Evolutionary conservation across 2,888 invertebrate genomes (phyloP).

Genomic region (Herminia tarsipennalis): DNA sequence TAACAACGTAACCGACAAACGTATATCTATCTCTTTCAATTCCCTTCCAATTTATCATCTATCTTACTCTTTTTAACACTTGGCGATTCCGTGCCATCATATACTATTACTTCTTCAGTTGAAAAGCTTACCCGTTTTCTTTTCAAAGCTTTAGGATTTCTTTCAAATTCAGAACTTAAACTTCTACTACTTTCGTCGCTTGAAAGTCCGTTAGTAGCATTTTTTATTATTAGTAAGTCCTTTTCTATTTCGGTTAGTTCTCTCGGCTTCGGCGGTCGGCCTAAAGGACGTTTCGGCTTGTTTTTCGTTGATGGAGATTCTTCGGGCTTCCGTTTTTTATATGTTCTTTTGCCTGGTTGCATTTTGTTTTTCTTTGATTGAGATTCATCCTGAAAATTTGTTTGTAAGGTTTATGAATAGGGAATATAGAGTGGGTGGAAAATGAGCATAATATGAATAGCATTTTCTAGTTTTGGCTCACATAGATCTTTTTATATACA

Average conservation of each 20-base stretch:
- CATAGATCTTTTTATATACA: too few species aligned
- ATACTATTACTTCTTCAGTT: constrained; percentile 48
- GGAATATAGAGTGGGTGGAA: too few species aligned
- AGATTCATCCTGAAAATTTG: constrained; percentile 62
- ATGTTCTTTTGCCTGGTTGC: constrained; percentile 54
- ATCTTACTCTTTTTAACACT: constrained; percentile 34
- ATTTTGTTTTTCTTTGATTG: constrained; percentile 67
- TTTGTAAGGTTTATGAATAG: not conserved
- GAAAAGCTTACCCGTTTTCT: constrained; percentile 61
- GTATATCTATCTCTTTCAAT: constrained; percentile 18
- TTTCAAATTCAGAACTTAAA: constrained; percentile 51
- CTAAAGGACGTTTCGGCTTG: constrained; percentile 59
- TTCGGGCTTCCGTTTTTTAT: constrained; percentile 69
- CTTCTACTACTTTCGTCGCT: constrained; percentile 65
- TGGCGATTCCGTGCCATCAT: constrained; percentile 31
- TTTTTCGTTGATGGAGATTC: constrained; percentile 61
- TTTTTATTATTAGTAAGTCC: constrained; percentile 74
- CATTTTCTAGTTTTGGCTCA: too few species aligned
- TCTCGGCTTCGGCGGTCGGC: constrained; percentile 63
- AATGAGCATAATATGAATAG: too few species aligned
- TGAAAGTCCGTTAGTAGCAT: constrained; percentile 64
- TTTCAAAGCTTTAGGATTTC: constrained; percentile 53
- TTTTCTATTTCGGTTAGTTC: constrained; percentile 77
- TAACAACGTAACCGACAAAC: constrained; percentile 9
- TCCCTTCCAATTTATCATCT: constrained; percentile 30